Conservation (phyloP, 2,797 vertebrate genomes). For the Cossypha dichroa region DNA sequence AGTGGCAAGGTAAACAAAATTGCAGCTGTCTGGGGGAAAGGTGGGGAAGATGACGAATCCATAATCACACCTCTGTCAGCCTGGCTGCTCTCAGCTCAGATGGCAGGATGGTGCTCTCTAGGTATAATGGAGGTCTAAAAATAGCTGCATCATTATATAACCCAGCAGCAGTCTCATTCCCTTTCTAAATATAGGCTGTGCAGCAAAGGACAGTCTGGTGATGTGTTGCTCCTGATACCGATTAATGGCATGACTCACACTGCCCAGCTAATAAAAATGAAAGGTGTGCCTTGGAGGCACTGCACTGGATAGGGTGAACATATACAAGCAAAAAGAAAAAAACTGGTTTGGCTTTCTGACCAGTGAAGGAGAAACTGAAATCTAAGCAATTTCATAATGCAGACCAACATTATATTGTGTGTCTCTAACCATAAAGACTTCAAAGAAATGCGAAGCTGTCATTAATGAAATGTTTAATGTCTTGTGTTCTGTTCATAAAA, state of each 20-base stretch:
- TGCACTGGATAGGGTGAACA: neutral
- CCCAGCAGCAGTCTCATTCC: constrained; percentile 75
- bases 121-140: constrained; percentile 79
- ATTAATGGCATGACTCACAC: constrained; percentile 74
- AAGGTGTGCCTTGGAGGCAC: constrained; percentile 58
- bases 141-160: constrained; percentile 79
- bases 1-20: constrained; percentile 55
- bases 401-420: neutral
- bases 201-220: constrained; percentile 73
- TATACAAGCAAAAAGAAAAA: neutral
- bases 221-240: constrained; percentile 64
- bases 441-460: constrained; percentile 3
- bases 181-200: constrained; percentile 79
- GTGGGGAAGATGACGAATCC: constrained; percentile 9
- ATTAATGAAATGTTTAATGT: neutral
- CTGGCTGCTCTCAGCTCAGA: constrained; percentile 67
- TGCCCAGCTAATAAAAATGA: constrained; percentile 73
- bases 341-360: constrained; percentile 1
- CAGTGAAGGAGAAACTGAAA: constrained; percentile 33
- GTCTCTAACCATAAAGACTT: constrained; percentile 1
- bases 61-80: constrained; percentile 67
- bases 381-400: constrained; percentile 32
- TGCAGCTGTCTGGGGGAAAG: constrained; percentile 41
- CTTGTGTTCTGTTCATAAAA: neutral
- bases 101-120: constrained; percentile 70